Percentiles rank a stretch among this genome's conserved stretches.
Conservation (phyloP, 2,888 invertebrate species). For the Rhagium mordax region DNA sequence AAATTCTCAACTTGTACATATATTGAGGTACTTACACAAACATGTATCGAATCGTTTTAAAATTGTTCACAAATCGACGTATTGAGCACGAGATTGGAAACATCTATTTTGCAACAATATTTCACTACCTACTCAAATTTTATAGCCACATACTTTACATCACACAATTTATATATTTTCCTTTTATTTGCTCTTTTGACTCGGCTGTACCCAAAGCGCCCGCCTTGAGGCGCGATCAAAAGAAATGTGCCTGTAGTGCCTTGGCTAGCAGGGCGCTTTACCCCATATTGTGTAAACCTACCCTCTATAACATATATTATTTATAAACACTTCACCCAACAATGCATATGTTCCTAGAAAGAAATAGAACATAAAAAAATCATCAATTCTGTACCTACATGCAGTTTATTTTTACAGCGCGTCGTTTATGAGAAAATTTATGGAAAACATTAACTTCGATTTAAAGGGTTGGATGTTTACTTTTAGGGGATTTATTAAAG, state of each 20-base stretch:
- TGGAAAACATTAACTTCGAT: constrained; percentile 1
- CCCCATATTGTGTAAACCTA: constrained; percentile 18
- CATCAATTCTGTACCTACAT: background rate
- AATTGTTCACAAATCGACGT: too few species aligned
- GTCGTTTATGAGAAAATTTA: background rate
- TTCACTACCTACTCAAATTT: background rate
- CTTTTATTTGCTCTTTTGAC: constrained; percentile 7
- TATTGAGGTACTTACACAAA: too few species aligned
- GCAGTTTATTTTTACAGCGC: background rate
- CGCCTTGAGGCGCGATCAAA: constrained; percentile 7
- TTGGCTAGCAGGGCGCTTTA: constrained; percentile 11
- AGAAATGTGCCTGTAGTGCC: constrained; percentile 3
- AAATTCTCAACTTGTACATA: too few species aligned
- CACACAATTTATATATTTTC: background rate
- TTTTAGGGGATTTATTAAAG: constrained; percentile 6
- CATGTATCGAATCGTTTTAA: too few species aligned
- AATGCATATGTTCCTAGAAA: background rate
- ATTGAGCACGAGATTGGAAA: too few species aligned
- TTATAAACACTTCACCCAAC: constrained; percentile 8
- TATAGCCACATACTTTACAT: background rate
- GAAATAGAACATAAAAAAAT: background rate
- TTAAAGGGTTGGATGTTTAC: constrained; percentile 5
- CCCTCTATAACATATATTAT: constrained; percentile 9
- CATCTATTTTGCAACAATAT: background rate
- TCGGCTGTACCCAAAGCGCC: constrained; percentile 2